Evolutionary conservation across 1,140 invertebrate species (phyloP).

Genomic region (Ridgeia piscesae): DNA sequence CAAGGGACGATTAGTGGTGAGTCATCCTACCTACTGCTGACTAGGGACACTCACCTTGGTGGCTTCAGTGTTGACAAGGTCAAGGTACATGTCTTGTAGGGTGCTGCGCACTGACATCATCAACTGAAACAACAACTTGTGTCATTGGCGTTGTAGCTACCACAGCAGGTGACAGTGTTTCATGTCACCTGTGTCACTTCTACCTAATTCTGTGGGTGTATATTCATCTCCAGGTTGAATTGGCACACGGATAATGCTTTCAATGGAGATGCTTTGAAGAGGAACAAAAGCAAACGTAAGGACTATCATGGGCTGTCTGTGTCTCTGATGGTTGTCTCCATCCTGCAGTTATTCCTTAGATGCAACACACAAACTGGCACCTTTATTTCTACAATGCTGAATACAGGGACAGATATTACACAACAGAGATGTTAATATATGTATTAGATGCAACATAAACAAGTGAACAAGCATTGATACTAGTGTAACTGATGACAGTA

Average conservation of each 20-base stretch:
- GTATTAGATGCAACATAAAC: background rate
- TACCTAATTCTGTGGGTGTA: background rate
- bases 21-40: conserved; percentile 43
- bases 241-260: too few relatives aligned
- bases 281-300: too few relatives aligned
- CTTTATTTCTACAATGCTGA: background rate
- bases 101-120: conserved; percentile 13
- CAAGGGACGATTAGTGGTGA: too few relatives aligned
- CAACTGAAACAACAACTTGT: conserved; percentile 4
- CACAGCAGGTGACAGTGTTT: too few relatives aligned
- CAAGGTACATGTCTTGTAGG: background rate
- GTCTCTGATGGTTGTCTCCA: background rate
- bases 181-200: background rate
- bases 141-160: conserved; percentile 9
- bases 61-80: background rate
- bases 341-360: background rate
- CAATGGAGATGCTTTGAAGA: too few relatives aligned
- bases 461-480: background rate
- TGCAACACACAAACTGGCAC: background rate
- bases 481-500: background rate
- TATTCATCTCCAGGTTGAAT: too few relatives aligned
- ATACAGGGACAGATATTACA: too few relatives aligned
- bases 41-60: background rate
- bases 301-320: background rate
- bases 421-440: too few relatives aligned